These are phyloP conservation scores for Beroe forskalii DNA, from an alignment of 37 sponge, comb jelly and placozoan genomes.

Conservation along the genomic window DNA sequence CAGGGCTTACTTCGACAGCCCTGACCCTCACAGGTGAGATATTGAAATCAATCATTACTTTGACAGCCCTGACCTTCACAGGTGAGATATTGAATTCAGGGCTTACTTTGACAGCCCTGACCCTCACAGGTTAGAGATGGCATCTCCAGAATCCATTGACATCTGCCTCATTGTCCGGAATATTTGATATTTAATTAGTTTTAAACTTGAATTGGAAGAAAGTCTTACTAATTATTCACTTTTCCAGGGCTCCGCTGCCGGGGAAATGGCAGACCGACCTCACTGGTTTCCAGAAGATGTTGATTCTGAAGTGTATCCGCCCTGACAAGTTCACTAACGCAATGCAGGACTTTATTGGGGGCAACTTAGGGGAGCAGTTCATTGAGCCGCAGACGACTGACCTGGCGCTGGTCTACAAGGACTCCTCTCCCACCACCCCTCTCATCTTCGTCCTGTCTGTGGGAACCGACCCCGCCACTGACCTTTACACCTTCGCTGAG, in stretches of 20 bases:
- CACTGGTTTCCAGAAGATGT: constrained; percentile 86
- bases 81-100: constrained; percentile 78
- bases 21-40: too few relatives aligned
- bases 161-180: too few relatives aligned
- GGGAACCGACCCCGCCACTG: constrained; percentile 97
- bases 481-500: constrained; percentile 95
- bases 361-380: constrained; percentile 83
- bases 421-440: constrained; percentile 86
- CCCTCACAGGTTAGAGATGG: constrained; percentile 79
- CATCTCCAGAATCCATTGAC: too few relatives aligned
- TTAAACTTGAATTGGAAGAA: too few relatives aligned
- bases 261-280: constrained; percentile 85
- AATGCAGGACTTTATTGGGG: constrained; percentile 95
- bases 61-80: too few relatives aligned
- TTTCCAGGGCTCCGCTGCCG: constrained; percentile 82
- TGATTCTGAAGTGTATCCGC: constrained; percentile 83
- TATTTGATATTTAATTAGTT: too few relatives aligned
- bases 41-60: too few relatives aligned
- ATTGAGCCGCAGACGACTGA: constrained; percentile 98
- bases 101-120: constrained; percentile 89
- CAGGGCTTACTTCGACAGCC: too few relatives aligned
- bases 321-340: constrained; percentile 94
- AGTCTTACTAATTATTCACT: too few relatives aligned
- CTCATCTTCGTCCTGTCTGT: constrained; percentile 97
- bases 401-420: constrained; percentile 79